Base-by-base conservation (phyloP, 2,113 vertebrate species). In the Taurulus bubalis region DNA sequence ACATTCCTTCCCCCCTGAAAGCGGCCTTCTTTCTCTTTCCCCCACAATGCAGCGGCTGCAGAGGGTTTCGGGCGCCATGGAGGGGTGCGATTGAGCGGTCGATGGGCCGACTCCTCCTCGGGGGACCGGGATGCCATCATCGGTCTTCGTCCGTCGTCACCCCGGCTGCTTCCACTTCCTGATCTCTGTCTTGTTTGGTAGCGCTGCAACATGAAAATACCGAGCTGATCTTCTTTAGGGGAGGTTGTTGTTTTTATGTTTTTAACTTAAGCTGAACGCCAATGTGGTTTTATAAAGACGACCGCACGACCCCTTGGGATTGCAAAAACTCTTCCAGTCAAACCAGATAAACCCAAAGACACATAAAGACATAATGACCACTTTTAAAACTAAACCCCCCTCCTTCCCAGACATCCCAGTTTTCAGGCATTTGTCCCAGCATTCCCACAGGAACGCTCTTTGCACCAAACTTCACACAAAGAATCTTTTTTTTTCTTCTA, bases 1-100 rank as follows among this genome's bases (percentile, higher is more conserved):
- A 84, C 89, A 88, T 90, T 90, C 87, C 84, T 88, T 28, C 38
- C 4, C 38, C 22, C 65, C 18, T 28, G 76, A 76, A 79, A 81
- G 71, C 56, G 8, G 40, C 64, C 59, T 26, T 70, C 20, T 79
- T 75, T 80, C 7, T 3, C 36, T 32, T 32, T 51, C 7, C 66
- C 78, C 47, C 53, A 60, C 69, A 59, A 80, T 40, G 70, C 65
- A 15, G 34, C 60, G 47, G 66, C 14, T 83, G 55, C 60, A 34
- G 87, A 4, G 5, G 30, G 2, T 2, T 4, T 32, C 30, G 30
- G 30, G 30, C 30, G 87, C 75, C 85, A 81, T 83, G 47, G 83
- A 68, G 79, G 20, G 71, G 14, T 64, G 69, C 80, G 80, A 86
- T 63, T 74, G 91, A 85, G 58, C 66, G 77, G 60, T 71, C 64